Evolutionary conservation across 2,888 invertebrate genomes (phyloP).

Genomic region (Acholoe squamosa): DNA sequence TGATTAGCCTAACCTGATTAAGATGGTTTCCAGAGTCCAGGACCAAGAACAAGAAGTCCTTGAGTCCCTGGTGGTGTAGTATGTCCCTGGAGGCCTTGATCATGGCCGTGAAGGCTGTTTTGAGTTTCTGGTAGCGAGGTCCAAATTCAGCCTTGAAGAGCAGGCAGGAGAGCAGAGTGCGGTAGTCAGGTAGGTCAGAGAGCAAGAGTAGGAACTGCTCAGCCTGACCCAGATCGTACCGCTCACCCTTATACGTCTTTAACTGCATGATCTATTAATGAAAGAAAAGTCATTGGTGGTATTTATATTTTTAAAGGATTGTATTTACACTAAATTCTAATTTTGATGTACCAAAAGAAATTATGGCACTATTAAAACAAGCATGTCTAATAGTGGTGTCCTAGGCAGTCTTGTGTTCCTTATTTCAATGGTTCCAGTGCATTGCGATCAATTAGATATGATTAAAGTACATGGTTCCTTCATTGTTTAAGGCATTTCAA

Average conservation of each 20-base stretch:
- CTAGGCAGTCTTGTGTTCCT: too few relatives aligned
- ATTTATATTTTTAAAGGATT: too few relatives aligned
- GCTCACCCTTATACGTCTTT: constrained; percentile 79
- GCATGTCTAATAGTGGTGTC: too few relatives aligned
- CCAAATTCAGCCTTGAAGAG: constrained; percentile 82
- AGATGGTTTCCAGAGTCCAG: constrained; percentile 81
- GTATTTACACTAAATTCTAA: too few relatives aligned
- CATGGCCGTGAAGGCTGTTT: constrained; percentile 73
- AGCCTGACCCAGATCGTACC: constrained; percentile 82
- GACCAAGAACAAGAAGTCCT: constrained; percentile 77
- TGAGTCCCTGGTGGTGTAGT: constrained; percentile 74
- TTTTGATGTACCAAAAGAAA: too few relatives aligned
- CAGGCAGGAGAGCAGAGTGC: constrained; percentile 82
- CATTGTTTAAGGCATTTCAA: too few relatives aligned
- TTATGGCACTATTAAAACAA: too few relatives aligned
- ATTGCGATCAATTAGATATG: too few relatives aligned
- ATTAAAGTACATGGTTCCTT: too few relatives aligned
- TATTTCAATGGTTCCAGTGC: too few relatives aligned
- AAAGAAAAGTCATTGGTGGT: too few relatives aligned
- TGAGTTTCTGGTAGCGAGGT: constrained; percentile 72
- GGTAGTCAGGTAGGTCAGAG: constrained; percentile 82
- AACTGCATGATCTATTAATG: constrained; percentile 81
- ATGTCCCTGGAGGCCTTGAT: constrained; percentile 73
- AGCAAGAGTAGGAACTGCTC: constrained; percentile 84
- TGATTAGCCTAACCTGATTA: constrained; percentile 80